A percentile compares a stretch with the other conserved stretches of the same genome.
Conservation (phyloP, 2,113 vertebrate genomes). For the Prolemur simus region DNA sequence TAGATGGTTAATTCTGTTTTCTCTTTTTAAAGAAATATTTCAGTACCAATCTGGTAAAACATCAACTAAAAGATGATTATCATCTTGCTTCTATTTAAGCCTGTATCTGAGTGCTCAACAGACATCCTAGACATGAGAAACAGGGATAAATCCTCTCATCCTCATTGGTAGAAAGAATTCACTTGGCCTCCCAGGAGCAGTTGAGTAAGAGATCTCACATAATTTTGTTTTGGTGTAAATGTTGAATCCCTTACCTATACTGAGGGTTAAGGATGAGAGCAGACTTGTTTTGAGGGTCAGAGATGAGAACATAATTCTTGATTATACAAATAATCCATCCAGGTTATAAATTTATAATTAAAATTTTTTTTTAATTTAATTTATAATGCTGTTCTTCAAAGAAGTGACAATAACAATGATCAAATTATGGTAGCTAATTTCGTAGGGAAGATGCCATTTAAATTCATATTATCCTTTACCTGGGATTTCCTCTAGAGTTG, state of each 20-base stretch:
- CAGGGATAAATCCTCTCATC: background rate
- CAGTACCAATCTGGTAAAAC: background rate
- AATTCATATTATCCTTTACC: background rate
- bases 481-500: background rate
- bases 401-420: background rate
- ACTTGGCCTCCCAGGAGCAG: background rate
- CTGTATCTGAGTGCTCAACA: background rate
- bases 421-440: background rate
- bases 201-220: background rate
- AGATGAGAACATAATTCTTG: background rate
- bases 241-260: background rate
- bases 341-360: background rate
- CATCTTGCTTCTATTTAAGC: background rate
- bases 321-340: background rate
- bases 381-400: background rate
- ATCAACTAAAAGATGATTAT: background rate
- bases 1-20: background rate
- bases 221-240: constrained; percentile 30
- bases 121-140: background rate
- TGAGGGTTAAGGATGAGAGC: background rate
- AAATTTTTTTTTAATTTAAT: background rate
- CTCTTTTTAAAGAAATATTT: constrained; percentile 8
- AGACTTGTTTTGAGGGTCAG: background rate
- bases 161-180: background rate
- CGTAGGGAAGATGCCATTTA: background rate